Conservation (phyloP, 2,113 vertebrate genomes). For the Pithys albifrons region DNA sequence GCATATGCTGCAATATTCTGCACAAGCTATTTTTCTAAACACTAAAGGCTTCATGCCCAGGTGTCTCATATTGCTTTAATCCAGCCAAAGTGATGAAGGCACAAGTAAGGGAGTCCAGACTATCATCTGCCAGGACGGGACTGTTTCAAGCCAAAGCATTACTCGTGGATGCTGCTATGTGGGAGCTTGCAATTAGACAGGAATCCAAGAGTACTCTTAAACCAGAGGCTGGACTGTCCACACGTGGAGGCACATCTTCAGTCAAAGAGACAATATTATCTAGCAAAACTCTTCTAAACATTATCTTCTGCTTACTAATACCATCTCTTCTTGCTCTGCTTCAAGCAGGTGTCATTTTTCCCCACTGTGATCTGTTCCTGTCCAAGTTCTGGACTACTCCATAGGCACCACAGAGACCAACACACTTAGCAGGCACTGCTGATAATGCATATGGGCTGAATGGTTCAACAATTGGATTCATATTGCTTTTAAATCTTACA, state of each 20-base stretch:
- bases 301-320: not conserved
- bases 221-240: not conserved
- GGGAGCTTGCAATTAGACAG: not conserved
- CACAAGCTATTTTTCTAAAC: slow-evolving; percentile 7
- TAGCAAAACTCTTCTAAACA: not conserved
- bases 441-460: not conserved
- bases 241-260: not conserved
- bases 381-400: not conserved
- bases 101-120: not conserved
- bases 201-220: not conserved
- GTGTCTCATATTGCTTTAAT: slow-evolving; percentile 45
- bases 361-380: not conserved
- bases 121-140: slow-evolving; percentile 10
- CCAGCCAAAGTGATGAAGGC: slow-evolving; percentile 53
- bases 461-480: not conserved
- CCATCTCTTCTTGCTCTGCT: not conserved
- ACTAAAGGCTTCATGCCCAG: slow-evolving; percentile 38
- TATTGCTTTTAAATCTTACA: not conserved
- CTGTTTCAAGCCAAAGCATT: slow-evolving; percentile 32
- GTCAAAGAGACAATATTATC: not conserved
- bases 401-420: not conserved
- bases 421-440: not conserved
- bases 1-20: slow-evolving; percentile 10
- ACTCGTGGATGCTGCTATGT: slow-evolving; percentile 42
- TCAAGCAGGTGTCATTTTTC: not conserved